Conservation (phyloP, 2,113 vertebrate genomes). For the Hirundichthys speculiger region DNA sequence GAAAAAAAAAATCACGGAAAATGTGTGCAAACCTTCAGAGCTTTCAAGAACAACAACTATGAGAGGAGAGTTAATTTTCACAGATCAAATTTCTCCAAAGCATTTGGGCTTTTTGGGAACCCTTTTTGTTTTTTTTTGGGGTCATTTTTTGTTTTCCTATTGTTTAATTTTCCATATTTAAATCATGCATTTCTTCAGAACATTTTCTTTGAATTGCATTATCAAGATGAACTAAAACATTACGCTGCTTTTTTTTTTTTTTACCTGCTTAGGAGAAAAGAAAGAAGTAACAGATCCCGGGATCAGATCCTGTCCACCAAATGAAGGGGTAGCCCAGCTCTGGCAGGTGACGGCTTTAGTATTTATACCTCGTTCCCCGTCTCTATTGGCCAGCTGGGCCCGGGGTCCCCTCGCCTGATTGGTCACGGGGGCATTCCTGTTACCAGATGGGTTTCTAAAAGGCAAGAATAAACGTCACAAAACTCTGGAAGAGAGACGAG, state of each 20-base stretch:
- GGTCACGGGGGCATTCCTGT: constrained; percentile 50
- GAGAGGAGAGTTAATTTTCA: not conserved
- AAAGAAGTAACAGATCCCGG: constrained; percentile 83
- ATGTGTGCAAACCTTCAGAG: not conserved
- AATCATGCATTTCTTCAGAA: not conserved
- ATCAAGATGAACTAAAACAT: constrained; percentile 18
- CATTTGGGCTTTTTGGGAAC: not conserved
- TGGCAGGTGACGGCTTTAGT: constrained; percentile 67
- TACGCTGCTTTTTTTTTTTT: constrained; percentile 1
- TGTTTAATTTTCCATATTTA: not conserved
- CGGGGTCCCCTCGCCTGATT: constrained; percentile 65
- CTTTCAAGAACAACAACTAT: constrained; percentile 24
- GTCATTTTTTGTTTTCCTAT: not conserved
- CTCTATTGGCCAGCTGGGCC: constrained; percentile 67
- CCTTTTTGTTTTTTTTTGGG: not conserved
- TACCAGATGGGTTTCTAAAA: constrained; percentile 77
- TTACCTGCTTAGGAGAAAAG: constrained; percentile 84
- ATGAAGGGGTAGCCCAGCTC: constrained; percentile 83
- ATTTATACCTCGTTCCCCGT: constrained; percentile 76
- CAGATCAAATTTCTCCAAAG: not conserved
- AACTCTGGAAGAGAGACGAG: constrained; percentile 65
- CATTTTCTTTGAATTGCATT: not conserved
- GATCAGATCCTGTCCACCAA: constrained; percentile 85
- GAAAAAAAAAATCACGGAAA: constrained; percentile 5
- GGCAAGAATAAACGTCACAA: constrained; percentile 75